Conservation (phyloP, 2,797 vertebrate genomes). For the Streptopelia turtur region DNA sequence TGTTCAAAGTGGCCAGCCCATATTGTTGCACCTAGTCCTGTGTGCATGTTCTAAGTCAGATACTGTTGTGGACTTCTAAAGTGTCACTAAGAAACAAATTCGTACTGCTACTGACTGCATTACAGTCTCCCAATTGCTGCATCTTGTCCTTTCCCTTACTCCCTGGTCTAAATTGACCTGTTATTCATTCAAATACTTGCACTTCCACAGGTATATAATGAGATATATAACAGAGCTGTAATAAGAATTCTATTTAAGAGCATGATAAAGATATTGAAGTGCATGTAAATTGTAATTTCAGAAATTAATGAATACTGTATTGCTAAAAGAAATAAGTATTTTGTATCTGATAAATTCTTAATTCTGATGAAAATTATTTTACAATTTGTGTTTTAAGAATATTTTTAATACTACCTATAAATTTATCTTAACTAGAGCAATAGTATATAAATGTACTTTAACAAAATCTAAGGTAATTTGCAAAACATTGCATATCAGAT, state of each 20-base stretch:
- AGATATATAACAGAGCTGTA: background rate
- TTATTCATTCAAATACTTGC: background rate
- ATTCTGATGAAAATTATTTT: background rate
- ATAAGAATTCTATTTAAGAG: background rate
- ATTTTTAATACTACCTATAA: background rate
- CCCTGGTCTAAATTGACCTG: background rate
- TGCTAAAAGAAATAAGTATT: background rate
- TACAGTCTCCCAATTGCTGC: background rate
- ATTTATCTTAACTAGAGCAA: background rate
- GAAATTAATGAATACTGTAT: background rate
- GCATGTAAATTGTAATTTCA: background rate
- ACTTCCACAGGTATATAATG: background rate
- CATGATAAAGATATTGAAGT: background rate
- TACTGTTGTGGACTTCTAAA: background rate
- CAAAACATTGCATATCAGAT: background rate
- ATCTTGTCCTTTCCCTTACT: background rate
- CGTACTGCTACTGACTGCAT: background rate
- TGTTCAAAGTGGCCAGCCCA: background rate
- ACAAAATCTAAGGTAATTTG: background rate
- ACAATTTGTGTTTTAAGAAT: background rate
- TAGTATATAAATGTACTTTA: background rate
- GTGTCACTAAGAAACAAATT: background rate
- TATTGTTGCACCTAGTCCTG: background rate
- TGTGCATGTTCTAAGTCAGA: background rate
- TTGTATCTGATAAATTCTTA: background rate